These are phyloP conservation scores for Andrena fulva DNA, from an alignment of 2,888 invertebrate species.

Conservation along the genomic window DNA sequence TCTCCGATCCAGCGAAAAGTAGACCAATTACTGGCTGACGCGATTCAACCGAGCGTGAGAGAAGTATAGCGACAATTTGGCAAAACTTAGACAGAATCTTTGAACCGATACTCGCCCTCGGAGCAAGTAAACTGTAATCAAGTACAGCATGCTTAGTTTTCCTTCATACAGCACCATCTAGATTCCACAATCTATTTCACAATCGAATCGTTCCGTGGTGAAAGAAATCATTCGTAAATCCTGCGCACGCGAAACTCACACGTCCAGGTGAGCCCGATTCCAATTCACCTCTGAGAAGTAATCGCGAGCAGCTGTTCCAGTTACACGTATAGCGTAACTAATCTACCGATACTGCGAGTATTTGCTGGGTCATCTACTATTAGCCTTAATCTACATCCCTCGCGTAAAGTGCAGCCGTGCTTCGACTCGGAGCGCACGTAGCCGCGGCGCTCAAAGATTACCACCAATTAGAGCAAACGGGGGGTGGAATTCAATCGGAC, in stretches of 20 bases:
- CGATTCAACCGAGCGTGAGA: constrained; percentile 50
- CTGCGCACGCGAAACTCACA: not conserved
- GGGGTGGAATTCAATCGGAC: constrained; percentile 25
- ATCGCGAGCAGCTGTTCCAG: no score
- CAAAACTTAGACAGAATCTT: not conserved
- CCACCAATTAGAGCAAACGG: constrained; percentile 8
- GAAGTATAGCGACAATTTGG: constrained; percentile 5
- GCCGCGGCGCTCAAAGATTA: not conserved
- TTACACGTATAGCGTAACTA: no score
- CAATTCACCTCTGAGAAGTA: no score
- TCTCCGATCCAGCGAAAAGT: constrained; percentile 39
- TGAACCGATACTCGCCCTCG: not conserved
- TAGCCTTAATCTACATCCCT: not conserved
- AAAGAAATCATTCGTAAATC: not conserved
- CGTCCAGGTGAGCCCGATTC: not conserved
- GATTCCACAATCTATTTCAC: not conserved
- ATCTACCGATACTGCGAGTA: not conserved
- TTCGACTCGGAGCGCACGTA: not conserved
- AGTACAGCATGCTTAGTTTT: not conserved
- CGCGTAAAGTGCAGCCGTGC: not conserved
- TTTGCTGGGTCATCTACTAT: not conserved
- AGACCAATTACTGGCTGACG: constrained; percentile 55
- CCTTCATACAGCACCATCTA: not conserved
- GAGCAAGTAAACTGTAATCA: not conserved
- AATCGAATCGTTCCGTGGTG: not conserved